Percentiles rank a stretch among this genome's conserved stretches.
Evolutionary conservation across 2,888 invertebrate genomes (phyloP).

Genomic region (Oscheius sp.): DNA sequence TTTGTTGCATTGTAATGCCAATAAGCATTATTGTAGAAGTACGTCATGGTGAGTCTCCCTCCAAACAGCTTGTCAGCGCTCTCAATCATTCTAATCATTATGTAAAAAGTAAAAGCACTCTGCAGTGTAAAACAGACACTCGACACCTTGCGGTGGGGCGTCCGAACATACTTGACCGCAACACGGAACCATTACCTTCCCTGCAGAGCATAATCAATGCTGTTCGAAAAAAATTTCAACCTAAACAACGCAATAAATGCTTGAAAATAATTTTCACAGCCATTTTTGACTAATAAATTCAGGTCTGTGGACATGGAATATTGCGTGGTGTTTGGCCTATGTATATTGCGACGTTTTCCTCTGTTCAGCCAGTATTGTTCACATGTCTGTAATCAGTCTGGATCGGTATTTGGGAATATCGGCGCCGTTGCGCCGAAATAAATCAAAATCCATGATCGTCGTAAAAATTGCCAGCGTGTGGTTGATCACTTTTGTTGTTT

Average conservation of each 20-base stretch:
- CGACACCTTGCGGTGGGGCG: constrained; percentile 26
- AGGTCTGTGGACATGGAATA: constrained; percentile 68
- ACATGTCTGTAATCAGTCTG: constrained; percentile 75
- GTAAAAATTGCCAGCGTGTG: constrained; percentile 92
- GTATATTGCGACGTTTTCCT: constrained; percentile 82
- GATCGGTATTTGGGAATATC: constrained; percentile 71
- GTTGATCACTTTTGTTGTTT: constrained; percentile 90
- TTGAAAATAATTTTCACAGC: not conserved
- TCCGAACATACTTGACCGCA: constrained; percentile 25
- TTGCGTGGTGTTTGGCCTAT: constrained; percentile 77
- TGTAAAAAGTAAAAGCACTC: not conserved
- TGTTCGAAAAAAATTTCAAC: not conserved
- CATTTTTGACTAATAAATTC: constrained; percentile 18
- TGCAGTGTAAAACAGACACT: constrained; percentile 27
- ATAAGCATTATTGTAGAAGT: constrained; percentile 91
- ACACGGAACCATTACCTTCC: constrained; percentile 3
- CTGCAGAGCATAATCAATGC: constrained; percentile 1
- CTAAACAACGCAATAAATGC: not conserved
- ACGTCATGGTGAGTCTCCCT: constrained; percentile 79
- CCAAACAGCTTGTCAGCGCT: not conserved
- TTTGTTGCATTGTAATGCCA: constrained; percentile 94
- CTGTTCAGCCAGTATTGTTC: constrained; percentile 75
- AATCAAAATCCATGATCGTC: constrained; percentile 80
- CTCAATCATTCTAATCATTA: not conserved
- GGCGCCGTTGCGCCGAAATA: constrained; percentile 90